Percentiles rank a stretch among this genome's conserved stretches.
phyloP scores from a whole-genome alignment of 1,140 invertebrate species.

The Adoxophyes honmai region DNA sequence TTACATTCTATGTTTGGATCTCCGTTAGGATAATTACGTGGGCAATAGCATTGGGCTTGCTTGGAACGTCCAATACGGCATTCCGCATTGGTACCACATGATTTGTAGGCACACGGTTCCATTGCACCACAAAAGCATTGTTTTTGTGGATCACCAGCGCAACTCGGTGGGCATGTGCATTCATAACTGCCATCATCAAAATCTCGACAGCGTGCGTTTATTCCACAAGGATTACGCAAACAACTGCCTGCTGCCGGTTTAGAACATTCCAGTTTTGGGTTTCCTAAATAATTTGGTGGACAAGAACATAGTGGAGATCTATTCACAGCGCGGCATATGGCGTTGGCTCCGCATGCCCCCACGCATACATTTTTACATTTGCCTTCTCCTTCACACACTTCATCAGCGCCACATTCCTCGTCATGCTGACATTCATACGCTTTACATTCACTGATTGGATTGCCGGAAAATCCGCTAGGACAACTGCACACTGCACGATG shows the following conservation, averaged over 20 bases:
- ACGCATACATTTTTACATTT: conserved; percentile 91
- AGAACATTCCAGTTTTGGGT: conserved; percentile 88
- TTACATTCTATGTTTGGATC: conserved; percentile 92
- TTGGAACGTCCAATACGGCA: conserved; percentile 83
- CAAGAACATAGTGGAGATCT: conserved; percentile 89
- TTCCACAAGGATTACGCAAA: conserved; percentile 87
- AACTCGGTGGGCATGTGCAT: conserved; percentile 88
- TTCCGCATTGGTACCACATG: conserved; percentile 89
- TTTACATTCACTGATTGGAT: conserved; percentile 85
- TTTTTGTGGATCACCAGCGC: conserved; percentile 87
- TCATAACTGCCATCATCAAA: conserved; percentile 83
- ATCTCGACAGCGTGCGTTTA: conserved; percentile 89
- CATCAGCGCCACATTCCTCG: conserved; percentile 87
- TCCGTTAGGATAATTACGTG: conserved; percentile 86
- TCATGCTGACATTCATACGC: conserved; percentile 87
- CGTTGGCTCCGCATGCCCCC: conserved; percentile 89
- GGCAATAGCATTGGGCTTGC: conserved; percentile 89
- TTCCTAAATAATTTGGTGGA: conserved; percentile 90
- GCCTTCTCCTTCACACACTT: conserved; percentile 84
- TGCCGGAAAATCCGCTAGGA: conserved; percentile 89
- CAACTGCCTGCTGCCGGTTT: conserved; percentile 81
- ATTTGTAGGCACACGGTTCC: conserved; percentile 83
- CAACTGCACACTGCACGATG: conserved; percentile 91
- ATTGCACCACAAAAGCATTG: conserved; percentile 86
- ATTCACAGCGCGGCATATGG: conserved; percentile 89